These are phyloP conservation scores for Parapristionchus giblindavisi DNA, from an alignment of 2,888 invertebrate species.

Conservation along the genomic window DNA sequence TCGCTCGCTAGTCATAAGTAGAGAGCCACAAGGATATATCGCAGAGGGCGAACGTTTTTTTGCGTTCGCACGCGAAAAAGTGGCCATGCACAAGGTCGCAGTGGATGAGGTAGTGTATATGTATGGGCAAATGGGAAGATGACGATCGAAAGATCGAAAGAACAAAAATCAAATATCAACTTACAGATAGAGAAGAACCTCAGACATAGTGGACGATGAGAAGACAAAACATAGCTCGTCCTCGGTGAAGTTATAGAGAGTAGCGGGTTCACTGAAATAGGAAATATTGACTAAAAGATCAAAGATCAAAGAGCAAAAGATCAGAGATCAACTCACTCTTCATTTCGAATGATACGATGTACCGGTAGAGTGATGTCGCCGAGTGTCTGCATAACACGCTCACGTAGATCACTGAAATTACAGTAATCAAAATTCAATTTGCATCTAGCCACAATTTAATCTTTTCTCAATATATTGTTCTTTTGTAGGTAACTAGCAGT, in stretches of 20 bases:
- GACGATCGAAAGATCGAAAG: background rate
- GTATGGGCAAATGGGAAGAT: too few relatives aligned
- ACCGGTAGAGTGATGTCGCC: conserved; percentile 9
- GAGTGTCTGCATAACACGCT: background rate
- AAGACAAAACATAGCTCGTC: conserved; percentile 19
- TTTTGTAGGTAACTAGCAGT: too few relatives aligned
- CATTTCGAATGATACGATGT: background rate
- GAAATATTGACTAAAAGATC: background rate
- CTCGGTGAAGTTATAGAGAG: background rate
- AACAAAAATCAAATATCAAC: background rate
- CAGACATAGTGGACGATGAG: conserved; percentile 13
- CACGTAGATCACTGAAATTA: conserved; percentile 20
- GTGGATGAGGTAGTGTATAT: too few relatives aligned
- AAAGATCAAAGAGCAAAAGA: background rate
- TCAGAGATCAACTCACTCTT: conserved; percentile 6
- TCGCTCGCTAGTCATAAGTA: too few relatives aligned
- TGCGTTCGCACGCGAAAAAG: too few relatives aligned
- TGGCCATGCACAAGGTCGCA: too few relatives aligned
- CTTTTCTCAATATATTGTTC: too few relatives aligned
- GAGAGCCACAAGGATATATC: too few relatives aligned
- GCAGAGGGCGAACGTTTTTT: too few relatives aligned
- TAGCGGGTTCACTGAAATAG: background rate
- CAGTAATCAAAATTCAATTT: too few relatives aligned
- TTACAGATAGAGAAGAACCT: conserved; percentile 33
- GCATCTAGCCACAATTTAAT: too few relatives aligned